Evolutionary conservation across 2,888 invertebrate species (phyloP).

Genomic region (Deilephila elpenor): DNA sequence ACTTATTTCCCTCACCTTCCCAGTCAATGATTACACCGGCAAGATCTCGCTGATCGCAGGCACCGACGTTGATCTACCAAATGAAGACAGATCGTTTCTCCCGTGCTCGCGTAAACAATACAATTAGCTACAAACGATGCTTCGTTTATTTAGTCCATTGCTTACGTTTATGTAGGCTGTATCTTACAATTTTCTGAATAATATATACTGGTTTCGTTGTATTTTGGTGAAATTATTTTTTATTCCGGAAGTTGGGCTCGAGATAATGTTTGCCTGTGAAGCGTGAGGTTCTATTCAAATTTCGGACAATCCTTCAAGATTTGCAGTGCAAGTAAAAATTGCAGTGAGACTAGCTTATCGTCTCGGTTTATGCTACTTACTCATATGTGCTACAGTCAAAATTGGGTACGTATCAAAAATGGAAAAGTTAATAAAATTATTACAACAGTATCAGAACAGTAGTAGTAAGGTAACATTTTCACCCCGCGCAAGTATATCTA

Average conservation of each 20-base stretch:
- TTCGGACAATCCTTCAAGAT: too few species aligned
- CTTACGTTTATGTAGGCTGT: conserved; percentile 5
- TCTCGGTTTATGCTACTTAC: too few species aligned
- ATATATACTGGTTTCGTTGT: neutral
- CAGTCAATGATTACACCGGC: neutral
- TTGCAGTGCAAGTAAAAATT: too few species aligned
- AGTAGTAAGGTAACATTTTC: too few species aligned
- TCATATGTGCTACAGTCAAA: too few species aligned
- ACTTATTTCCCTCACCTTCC: neutral
- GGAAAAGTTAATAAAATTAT: neutral
- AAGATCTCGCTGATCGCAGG: neutral
- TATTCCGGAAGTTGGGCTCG: too few species aligned
- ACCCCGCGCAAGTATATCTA: neutral
- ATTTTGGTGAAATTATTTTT: neutral
- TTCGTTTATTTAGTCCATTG: neutral
- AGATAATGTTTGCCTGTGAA: too few species aligned
- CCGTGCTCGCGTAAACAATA: conserved; percentile 15
- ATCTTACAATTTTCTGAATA: neutral
- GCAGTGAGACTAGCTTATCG: too few species aligned
- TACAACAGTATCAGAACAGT: neutral
- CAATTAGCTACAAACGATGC: conserved; percentile 3
- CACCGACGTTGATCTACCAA: conserved; percentile 20
- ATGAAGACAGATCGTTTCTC: conserved; percentile 30
- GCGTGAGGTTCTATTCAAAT: too few species aligned
- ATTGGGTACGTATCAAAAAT: neutral